Percentiles rank a stretch among this genome's conserved stretches.
Evolutionary conservation across 1,140 invertebrate genomes (phyloP).

Genomic region (Zaprionus camerounensis): DNA sequence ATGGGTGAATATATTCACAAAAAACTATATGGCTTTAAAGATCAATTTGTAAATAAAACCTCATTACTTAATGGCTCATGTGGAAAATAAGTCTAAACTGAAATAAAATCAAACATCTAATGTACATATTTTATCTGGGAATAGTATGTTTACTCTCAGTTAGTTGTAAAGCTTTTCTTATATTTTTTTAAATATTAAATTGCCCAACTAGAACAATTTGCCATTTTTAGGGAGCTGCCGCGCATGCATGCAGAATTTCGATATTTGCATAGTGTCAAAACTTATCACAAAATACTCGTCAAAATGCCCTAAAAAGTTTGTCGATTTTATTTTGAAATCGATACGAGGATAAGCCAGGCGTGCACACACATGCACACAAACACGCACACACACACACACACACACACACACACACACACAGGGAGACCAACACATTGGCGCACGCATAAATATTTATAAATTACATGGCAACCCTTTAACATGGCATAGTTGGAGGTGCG

Average conservation of each 20-base stretch:
- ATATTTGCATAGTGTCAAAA: constrained; percentile 73
- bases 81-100: too few relatives aligned
- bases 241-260: constrained; percentile 22
- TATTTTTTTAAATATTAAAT: constrained; percentile 27
- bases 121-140: too few relatives aligned
- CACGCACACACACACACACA: constrained; percentile 12
- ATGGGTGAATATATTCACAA: background rate
- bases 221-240: constrained; percentile 6
- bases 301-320: constrained; percentile 61
- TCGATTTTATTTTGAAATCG: constrained; percentile 66
- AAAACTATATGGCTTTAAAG: too few relatives aligned
- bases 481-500: constrained; percentile 47
- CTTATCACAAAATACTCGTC: constrained; percentile 60
- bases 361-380: constrained; percentile 8
- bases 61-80: too few relatives aligned
- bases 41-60: too few relatives aligned
- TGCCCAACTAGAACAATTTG: constrained; percentile 8
- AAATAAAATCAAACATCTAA: background rate
- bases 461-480: constrained; percentile 24
- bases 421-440: background rate
- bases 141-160: background rate
- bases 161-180: background rate
- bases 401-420: background rate
- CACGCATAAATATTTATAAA: constrained; percentile 43
- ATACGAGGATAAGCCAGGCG: constrained; percentile 52